A percentile compares a stretch with the other conserved stretches of the same genome.
phyloP scores from a whole-genome alignment of 2,888 invertebrate genomes.

The Chrysina gloriosa region DNA sequence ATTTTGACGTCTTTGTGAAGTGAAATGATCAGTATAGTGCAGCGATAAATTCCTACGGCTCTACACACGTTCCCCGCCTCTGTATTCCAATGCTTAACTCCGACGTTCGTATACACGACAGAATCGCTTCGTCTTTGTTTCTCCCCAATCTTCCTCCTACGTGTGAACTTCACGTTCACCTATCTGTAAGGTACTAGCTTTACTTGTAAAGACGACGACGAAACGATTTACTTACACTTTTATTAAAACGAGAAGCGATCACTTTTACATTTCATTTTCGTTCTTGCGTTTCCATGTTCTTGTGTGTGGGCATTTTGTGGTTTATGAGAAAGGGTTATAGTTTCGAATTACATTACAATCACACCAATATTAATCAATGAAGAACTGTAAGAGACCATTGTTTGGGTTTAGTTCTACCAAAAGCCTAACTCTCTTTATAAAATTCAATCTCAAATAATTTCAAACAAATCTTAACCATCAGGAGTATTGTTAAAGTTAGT shows the following conservation, averaged over 20 bases:
- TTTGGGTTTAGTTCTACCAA: no score
- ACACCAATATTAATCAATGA: no score
- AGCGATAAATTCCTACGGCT: slow-evolving; percentile 60
- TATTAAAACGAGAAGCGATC: slow-evolving; percentile 18
- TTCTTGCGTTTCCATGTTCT: background rate
- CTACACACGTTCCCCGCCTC: slow-evolving; percentile 34
- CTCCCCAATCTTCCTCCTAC: background rate
- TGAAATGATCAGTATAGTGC: slow-evolving; percentile 60
- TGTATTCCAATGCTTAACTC: slow-evolving; percentile 6
- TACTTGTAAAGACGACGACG: slow-evolving; percentile 20
- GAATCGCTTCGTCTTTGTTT: slow-evolving; percentile 20
- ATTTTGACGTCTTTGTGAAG: slow-evolving; percentile 61
- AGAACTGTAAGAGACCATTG: no score
- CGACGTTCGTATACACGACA: background rate
- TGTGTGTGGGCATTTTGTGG: background rate
- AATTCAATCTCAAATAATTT: no score
- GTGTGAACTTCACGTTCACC: background rate
- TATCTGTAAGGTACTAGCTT: slow-evolving; percentile 2
- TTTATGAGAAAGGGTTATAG: no score
- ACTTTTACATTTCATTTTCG: slow-evolving; percentile 8
- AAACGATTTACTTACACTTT: slow-evolving; percentile 30
- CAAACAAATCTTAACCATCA: no score
- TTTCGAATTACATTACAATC: no score
- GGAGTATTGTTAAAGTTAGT: no score
- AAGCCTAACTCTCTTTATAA: no score